Evolutionary conservation across 1,140 invertebrate species (phyloP).

Genomic region (Venturia canescens): DNA sequence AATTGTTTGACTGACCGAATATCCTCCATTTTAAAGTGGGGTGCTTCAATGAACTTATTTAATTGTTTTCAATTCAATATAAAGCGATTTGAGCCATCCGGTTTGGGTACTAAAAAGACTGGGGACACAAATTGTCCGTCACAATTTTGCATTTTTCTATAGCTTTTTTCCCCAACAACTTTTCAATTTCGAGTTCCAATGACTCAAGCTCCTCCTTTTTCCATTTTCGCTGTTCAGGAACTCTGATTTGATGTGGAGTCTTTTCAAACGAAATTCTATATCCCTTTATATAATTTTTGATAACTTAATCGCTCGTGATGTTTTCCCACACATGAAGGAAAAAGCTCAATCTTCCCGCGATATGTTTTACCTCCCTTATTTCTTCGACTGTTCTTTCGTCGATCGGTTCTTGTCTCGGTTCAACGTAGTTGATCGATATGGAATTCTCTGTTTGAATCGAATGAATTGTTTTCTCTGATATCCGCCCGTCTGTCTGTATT

Average conservation of each 20-base stretch:
- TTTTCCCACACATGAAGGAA: slow-evolving; percentile 40
- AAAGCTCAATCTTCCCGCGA: slow-evolving; percentile 21
- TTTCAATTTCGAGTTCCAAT: slow-evolving; percentile 22
- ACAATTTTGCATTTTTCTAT: slow-evolving; percentile 22
- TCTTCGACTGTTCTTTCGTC: slow-evolving; percentile 5
- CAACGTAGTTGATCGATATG: slow-evolving; percentile 16
- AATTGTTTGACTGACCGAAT: not conserved
- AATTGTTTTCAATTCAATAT: slow-evolving; percentile 21
- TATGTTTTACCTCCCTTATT: slow-evolving; percentile 25
- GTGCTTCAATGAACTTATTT: not conserved
- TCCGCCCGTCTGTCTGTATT: slow-evolving; percentile 41
- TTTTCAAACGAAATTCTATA: slow-evolving; percentile 30
- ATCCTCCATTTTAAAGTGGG: slow-evolving; percentile 27
- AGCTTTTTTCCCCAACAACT: not conserved
- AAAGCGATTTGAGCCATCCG: slow-evolving; percentile 28
- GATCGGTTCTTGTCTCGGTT: not conserved
- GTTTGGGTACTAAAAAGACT: slow-evolving; percentile 24
- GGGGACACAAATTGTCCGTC: slow-evolving; percentile 12
- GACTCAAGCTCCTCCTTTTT: not conserved
- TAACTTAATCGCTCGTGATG: slow-evolving; percentile 44
- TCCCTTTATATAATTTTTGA: slow-evolving; percentile 49
- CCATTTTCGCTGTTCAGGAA: slow-evolving; percentile 11
- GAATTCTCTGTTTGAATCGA: slow-evolving; percentile 14
- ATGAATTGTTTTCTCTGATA: slow-evolving; percentile 30
- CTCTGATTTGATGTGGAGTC: not conserved